A percentile compares a stretch with the other conserved stretches of the same genome.
phyloP scores from a whole-genome alignment of 2,888 invertebrate genomes.

The Sesia apiformis region DNA sequence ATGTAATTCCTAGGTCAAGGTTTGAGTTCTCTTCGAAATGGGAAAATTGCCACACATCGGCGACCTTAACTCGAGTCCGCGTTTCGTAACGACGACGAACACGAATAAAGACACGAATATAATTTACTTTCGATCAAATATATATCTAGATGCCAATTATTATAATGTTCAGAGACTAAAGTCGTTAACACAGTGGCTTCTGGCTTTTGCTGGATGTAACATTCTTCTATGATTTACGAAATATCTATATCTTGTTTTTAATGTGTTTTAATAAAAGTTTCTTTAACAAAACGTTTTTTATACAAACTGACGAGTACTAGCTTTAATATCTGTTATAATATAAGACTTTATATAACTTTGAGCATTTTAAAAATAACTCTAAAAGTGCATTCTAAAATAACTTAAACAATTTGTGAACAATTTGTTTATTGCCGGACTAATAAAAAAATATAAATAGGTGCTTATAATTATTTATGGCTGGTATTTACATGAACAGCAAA shows the following conservation, averaged over 20 bases:
- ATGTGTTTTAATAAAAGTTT: too few relatives aligned
- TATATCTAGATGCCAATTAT: not conserved
- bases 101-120: conserved; percentile 34
- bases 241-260: not conserved
- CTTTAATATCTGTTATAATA: too few relatives aligned
- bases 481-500: too few relatives aligned
- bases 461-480: too few relatives aligned
- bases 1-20: conserved; percentile 72
- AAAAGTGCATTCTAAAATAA: too few relatives aligned
- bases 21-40: conserved; percentile 67
- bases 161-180: not conserved
- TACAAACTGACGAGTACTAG: too few relatives aligned
- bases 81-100: conserved; percentile 40
- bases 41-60: conserved; percentile 69
- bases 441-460: too few relatives aligned
- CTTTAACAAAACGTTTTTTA: too few relatives aligned
- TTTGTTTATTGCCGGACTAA: too few relatives aligned
- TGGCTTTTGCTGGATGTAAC: not conserved
- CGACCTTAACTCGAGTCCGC: conserved; percentile 62
- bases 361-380: too few relatives aligned
- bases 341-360: too few relatives aligned
- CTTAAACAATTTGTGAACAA: too few relatives aligned
- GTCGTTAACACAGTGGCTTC: not conserved
- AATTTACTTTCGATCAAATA: not conserved
- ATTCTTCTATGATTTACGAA: not conserved